A percentile compares a stretch with the other conserved stretches of the same genome.
These are phyloP conservation scores for Agelaius phoeniceus DNA, from an alignment of 2,113 vertebrate species.

Conservation along the genomic window DNA sequence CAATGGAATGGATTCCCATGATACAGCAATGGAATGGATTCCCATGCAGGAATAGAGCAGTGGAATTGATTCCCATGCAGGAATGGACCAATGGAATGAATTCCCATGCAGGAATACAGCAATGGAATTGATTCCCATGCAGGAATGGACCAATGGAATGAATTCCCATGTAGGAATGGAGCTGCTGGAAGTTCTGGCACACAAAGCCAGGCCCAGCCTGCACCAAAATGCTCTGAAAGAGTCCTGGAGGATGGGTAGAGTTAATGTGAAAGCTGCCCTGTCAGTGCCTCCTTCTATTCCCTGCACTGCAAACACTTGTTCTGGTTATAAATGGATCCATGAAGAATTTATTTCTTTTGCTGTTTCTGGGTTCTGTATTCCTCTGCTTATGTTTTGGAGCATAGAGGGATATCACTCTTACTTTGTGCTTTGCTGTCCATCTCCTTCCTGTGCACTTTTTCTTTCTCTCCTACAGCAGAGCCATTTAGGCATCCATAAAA, in stretches of 20 bases:
- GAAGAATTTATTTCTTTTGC: constrained; percentile 49
- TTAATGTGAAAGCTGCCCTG: neutral
- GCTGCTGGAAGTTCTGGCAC: neutral
- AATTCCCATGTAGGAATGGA: neutral
- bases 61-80: no score
- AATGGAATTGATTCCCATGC: neutral
- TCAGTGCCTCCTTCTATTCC: neutral
- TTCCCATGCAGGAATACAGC: no score
- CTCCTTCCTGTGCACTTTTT: constrained; percentile 43
- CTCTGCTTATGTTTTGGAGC: neutral
- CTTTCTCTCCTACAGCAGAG: constrained; percentile 33
- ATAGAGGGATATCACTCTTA: constrained; percentile 16
- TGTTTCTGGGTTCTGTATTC: constrained; percentile 26
- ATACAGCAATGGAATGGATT: neutral
- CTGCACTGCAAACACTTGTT: constrained; percentile 16
- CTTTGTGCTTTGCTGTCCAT: constrained; percentile 48
- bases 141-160: neutral
- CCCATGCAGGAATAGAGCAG: neutral
- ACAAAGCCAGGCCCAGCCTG: neutral
- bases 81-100: no score
- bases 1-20: neutral
- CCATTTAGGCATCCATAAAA: constrained; percentile 66
- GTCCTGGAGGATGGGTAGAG: neutral
- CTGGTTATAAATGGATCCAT: constrained; percentile 31
- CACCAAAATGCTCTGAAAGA: neutral